Percentiles rank a stretch among this genome's conserved stretches.
phyloP scores from a whole-genome alignment of 1,140 invertebrate genomes.

The Elymnias hypermnestra region DNA sequence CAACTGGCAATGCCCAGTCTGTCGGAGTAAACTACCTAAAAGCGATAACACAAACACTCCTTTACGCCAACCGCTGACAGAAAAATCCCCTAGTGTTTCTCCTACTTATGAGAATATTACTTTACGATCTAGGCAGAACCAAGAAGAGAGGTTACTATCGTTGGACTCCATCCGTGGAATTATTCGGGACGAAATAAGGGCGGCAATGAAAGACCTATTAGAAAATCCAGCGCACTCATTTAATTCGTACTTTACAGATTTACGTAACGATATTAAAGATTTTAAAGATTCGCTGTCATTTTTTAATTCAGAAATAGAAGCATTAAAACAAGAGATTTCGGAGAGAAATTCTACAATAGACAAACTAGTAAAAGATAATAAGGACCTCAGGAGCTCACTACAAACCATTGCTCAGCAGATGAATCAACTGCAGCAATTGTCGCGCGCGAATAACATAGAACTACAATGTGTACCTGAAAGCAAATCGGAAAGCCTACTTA shows the following conservation, averaged over 20 bases:
- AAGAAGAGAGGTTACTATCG: not conserved
- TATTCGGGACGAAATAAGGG: not conserved
- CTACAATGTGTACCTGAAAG: no score
- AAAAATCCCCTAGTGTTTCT: not conserved
- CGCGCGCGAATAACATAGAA: conserved; percentile 8
- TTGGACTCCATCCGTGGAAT: not conserved
- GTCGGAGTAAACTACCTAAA: not conserved
- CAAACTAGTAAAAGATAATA: not conserved
- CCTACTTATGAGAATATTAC: not conserved
- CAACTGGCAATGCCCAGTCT: not conserved
- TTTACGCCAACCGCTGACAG: not conserved
- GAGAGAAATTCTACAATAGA: not conserved
- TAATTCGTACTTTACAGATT: not conserved
- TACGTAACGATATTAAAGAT: not conserved
- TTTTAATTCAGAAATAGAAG: not conserved
- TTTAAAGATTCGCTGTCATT: not conserved
- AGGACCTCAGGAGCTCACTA: not conserved
- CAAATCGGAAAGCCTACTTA: not conserved
- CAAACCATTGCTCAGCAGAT: not conserved
- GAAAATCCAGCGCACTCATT: not conserved
- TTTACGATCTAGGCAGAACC: not conserved
- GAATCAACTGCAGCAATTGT: not conserved
- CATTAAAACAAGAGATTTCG: not conserved
- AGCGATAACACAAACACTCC: not conserved
- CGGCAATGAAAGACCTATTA: not conserved